A percentile compares a stretch with the other conserved stretches of the same genome.
phyloP scores from a whole-genome alignment of 2,797 vertebrate genomes.

The Okamejei kenojei region DNA sequence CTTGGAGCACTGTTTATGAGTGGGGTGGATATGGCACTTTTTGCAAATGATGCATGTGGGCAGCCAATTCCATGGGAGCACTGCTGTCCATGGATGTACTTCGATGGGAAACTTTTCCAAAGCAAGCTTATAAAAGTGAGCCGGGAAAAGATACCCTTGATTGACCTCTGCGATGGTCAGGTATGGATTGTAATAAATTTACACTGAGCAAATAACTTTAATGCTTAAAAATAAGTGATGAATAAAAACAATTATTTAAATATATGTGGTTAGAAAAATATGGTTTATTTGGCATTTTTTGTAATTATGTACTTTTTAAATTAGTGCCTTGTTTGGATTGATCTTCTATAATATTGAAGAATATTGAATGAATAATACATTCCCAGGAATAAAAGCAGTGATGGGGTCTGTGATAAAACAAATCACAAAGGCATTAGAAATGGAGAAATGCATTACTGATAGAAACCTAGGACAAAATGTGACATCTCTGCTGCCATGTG shows the following conservation, averaged over 20 bases:
- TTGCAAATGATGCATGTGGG: constrained; percentile 85
- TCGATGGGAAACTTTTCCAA: constrained; percentile 91
- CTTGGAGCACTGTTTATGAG: constrained; percentile 91
- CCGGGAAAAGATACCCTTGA: constrained; percentile 84
- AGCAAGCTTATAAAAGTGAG: constrained; percentile 83
- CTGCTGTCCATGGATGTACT: constrained; percentile 97
- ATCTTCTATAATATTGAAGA: too few species aligned
- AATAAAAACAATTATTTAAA: constrained; percentile 4
- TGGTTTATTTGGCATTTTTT: neutral
- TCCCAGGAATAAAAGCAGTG: too few species aligned
- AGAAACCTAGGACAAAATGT: too few species aligned
- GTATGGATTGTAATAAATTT: constrained; percentile 53
- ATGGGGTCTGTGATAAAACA: too few species aligned
- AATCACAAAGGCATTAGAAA: too few species aligned
- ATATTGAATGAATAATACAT: too few species aligned
- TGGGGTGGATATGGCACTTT: constrained; percentile 89
- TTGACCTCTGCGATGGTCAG: constrained; percentile 99
- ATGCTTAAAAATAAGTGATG: neutral
- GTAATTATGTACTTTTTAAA: neutral
- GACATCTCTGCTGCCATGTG: too few species aligned
- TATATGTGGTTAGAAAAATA: neutral
- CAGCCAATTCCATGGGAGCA: constrained; percentile 93
- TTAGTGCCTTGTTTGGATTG: too few species aligned
- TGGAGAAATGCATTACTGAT: too few species aligned
- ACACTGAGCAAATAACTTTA: neutral